A percentile compares a stretch with the other conserved stretches of the same genome.
phyloP scores from a whole-genome alignment of 2,888 invertebrate genomes.

The Polyommatus iphigenia region DNA sequence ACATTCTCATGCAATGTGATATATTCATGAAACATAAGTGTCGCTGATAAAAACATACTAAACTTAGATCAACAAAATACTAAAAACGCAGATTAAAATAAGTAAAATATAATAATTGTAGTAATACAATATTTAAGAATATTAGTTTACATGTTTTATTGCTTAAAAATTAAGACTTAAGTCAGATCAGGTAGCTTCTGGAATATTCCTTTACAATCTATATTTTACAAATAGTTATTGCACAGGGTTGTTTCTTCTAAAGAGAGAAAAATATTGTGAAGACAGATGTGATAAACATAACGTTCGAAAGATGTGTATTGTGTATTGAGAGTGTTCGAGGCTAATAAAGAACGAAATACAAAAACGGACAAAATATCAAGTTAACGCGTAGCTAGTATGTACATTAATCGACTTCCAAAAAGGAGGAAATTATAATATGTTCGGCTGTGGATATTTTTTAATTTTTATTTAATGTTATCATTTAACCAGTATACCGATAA shows the following conservation, averaged over 20 bases:
- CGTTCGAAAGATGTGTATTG: no score
- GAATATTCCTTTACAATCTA: not conserved
- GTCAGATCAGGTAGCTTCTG: not conserved
- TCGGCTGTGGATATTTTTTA: no score
- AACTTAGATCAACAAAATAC: conserved; percentile 1
- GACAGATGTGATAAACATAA: no score
- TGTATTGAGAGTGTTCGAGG: no score
- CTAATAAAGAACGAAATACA: no score
- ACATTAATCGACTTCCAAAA: no score
- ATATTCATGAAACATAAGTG: conserved; percentile 15
- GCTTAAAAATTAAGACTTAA: not conserved
- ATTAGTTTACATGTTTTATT: conserved; percentile 4
- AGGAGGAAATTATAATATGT: no score
- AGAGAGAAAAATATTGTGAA: not conserved
- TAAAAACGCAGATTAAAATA: conserved; percentile 4
- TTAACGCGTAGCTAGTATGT: no score
- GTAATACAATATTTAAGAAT: not conserved
- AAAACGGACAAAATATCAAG: no score
- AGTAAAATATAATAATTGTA: not conserved
- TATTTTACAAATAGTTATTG: not conserved
- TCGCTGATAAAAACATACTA: not conserved
- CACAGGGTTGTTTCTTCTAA: no score
- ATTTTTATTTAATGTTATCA: no score
- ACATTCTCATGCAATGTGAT: conserved; percentile 4
- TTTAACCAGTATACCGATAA: no score